Evolutionary conservation across 2,888 invertebrate genomes (phyloP), one percentile per base, ranked within the genome.

Genomic region (Callyntrura guangdongensis): DNA sequence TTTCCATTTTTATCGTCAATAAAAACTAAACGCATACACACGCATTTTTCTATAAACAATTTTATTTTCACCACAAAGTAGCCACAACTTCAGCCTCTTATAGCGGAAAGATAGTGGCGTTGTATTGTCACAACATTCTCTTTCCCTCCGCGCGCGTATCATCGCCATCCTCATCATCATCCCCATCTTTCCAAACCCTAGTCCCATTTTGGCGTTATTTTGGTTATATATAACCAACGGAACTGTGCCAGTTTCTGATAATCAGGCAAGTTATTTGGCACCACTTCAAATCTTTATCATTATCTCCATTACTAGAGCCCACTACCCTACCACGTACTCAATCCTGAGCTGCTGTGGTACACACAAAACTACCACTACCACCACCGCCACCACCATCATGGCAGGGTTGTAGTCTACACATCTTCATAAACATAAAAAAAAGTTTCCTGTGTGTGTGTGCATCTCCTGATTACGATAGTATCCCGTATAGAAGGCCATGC

Each of bases 191-290:
- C 49, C 64, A 47, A 49, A 22, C 3, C 27, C 6, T 56, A 77
- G 27, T 11, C 11, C 8, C 59, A 36, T 59, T 82, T 45, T 53
- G 69, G 67, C 67, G 27, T 84, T 17, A 25, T 67, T 64, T 67
- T 49, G 36, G 88, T 88, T 88, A 49, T 72, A 25, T 67, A 59
- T 64, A 79, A 87, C 59, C 72, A 82, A 88, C 69, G 59, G 82
- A 59, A 82, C 81, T 77, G 85, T 79, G 89, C 85, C 89, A 89
- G 89, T 89, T 89, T 79, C 67, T 79, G 89, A 89, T 89, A 89
- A 89, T 89, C 89, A 89, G 83, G 89, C 79, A 89, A 89, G 85
- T 85, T 89, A 85, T 79, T 89, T 89, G 89, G 89, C 89, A 89
- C 77, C 36, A 85, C 77, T 84, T 89, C 89, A 89, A 89, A 84